Evolutionary conservation across 2,888 invertebrate species (phyloP).

Genomic region (Listrodromus nycthemerus): DNA sequence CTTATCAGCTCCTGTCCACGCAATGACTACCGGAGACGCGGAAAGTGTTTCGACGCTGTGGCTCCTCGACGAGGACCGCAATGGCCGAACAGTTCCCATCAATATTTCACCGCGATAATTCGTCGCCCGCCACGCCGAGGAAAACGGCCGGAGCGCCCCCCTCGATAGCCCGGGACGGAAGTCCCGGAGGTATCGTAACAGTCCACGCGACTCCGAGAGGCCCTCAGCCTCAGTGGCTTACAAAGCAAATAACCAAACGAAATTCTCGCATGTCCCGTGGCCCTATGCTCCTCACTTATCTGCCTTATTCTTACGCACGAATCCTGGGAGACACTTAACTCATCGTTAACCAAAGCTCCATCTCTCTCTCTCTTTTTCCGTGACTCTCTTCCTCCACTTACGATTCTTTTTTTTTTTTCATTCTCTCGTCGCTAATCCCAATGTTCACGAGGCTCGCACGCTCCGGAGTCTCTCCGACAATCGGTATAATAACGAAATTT

Average conservation of each 20-base stretch:
- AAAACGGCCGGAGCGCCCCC: background rate
- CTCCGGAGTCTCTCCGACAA: constrained; percentile 62
- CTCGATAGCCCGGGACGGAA: constrained; percentile 4
- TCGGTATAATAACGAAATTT: constrained; percentile 67
- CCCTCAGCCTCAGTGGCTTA: constrained; percentile 19
- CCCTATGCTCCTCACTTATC: constrained; percentile 59
- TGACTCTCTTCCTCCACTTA: constrained; percentile 48
- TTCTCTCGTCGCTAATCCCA: constrained; percentile 55
- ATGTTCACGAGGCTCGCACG: constrained; percentile 58
- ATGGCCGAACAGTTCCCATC: constrained; percentile 49
- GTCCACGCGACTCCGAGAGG: constrained; percentile 33
- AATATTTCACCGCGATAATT: constrained; percentile 81
- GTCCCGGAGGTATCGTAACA: constrained; percentile 64
- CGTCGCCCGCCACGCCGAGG: constrained; percentile 61
- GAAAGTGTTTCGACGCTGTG: constrained; percentile 41
- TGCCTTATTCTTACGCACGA: constrained; percentile 63
- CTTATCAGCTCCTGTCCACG: constrained; percentile 48
- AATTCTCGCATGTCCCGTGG: constrained; percentile 75
- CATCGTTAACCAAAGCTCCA: constrained; percentile 75
- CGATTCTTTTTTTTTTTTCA: background rate
- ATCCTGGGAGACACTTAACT: constrained; percentile 74
- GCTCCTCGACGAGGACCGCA: constrained; percentile 6
- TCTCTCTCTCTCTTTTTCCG: constrained; percentile 65
- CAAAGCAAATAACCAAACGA: constrained; percentile 66
- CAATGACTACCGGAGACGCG: constrained; percentile 42